These are phyloP conservation scores for Parthenolecanium corni DNA, from an alignment of 2,888 invertebrate species.

Conservation along the genomic window DNA sequence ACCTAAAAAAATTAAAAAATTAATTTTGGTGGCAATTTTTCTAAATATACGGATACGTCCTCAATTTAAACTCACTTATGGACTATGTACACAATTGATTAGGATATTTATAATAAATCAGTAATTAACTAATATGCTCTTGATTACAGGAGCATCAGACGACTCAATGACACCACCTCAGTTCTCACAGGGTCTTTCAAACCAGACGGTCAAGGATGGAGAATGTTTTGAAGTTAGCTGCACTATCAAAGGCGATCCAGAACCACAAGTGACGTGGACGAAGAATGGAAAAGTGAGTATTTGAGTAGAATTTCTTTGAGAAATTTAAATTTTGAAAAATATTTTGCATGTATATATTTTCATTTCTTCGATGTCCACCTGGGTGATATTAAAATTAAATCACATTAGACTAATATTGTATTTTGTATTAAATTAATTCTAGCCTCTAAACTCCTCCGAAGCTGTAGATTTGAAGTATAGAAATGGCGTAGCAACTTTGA, in stretches of 20 bases:
- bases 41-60: too few relatives aligned
- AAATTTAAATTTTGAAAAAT: background rate
- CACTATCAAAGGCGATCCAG: conserved; percentile 81
- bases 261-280: conserved; percentile 80
- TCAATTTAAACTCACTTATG: too few relatives aligned
- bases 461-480: conserved; percentile 86
- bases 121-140: too few relatives aligned
- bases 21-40: too few relatives aligned
- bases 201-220: conserved; percentile 74
- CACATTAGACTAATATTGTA: too few relatives aligned
- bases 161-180: conserved; percentile 81
- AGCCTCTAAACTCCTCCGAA: conserved; percentile 58
- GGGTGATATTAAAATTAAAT: too few relatives aligned
- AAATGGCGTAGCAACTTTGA: conserved; percentile 72
- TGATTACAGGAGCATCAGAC: conserved; percentile 69
- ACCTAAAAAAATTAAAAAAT: background rate
- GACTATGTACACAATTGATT: too few relatives aligned
- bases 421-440: background rate
- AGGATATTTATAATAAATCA: too few relatives aligned
- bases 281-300: conserved; percentile 64
- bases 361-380: background rate
- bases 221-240: conserved; percentile 70
- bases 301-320: background rate
- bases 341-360: too few relatives aligned
- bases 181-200: conserved; percentile 64